Base-by-base conservation (phyloP, 2,797 vertebrate genomes). In the Pseudotriccus pelzelni region DNA sequence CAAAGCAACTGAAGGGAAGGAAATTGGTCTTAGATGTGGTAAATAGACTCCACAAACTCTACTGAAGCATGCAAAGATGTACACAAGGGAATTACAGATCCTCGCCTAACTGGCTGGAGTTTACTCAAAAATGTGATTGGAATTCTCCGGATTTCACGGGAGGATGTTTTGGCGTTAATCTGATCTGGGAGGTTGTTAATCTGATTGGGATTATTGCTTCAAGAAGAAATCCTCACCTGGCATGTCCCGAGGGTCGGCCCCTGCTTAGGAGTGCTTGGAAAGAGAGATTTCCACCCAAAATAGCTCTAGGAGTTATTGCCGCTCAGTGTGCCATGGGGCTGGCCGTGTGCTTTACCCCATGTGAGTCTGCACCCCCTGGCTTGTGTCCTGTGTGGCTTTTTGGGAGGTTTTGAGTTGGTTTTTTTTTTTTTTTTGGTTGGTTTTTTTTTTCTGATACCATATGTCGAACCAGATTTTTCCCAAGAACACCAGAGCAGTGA, bases 1-100 rank as follows among this genome's bases (percentile, higher is more conserved):
- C 98, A 98, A 97, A 98, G 98, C 97, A 91, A 94, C 96, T 84
- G 96, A 97, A 98, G 96, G 97, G 96, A 97, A 97, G 97, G 98
- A 98, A 98, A 98, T 98, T 97, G 97, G 97, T 97, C 97, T 98
- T 97, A 97, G 97, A 98, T 98, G 98, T 98, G 97, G 98, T 97
- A 98, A 98, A 98, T 97, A 97, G 97, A 97, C 97, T 97, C 96
- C 80, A 72, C 95, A 94, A 96, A 97, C 97, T 95, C 96, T 49
- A 41, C 88, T 89, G 97, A 96, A 97, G 97, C 97, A 89, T 95
- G 97, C 96, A 84, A 84, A 96, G 97, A 85, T 56, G 82, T 58
- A 78, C 84, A 50, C 94, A 7, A 76, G 47, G 62, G 95, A 94
- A 72, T 84, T 92, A 70, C 46, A 56, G 87, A 63, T 89, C 68